These are phyloP conservation scores for Chondrosia reniformis DNA, from an alignment of 37 sponge, comb jelly and placozoan species.

Conservation along the genomic window DNA sequence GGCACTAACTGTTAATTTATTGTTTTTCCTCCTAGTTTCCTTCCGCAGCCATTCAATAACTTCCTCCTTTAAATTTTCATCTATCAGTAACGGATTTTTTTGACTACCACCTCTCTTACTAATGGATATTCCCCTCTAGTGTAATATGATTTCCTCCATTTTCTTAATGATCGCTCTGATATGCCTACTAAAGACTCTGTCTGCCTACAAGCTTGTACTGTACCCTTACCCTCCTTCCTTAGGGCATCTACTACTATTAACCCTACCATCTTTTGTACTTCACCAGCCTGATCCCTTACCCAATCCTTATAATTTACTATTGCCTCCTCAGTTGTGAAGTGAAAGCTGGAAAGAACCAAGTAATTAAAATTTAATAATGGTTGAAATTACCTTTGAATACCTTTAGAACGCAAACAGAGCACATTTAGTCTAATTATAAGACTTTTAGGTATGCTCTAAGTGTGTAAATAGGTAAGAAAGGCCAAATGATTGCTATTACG, in stretches of 20 bases:
- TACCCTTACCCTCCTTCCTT: neutral
- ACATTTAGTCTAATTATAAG: too few species aligned
- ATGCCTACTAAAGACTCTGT: neutral
- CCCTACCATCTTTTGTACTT: neutral
- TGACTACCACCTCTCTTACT: neutral
- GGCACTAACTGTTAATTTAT: neutral
- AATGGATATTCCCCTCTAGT: neutral
- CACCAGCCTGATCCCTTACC: neutral
- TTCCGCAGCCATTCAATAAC: neutral
- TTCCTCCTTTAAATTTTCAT: too few species aligned
- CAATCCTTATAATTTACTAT: neutral
- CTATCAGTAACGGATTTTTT: too few species aligned
- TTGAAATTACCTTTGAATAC: too few species aligned
- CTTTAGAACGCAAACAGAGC: too few species aligned
- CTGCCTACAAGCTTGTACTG: neutral
- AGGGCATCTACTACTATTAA: neutral
- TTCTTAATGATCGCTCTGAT: constrained; percentile 1
- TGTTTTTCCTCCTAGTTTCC: neutral
- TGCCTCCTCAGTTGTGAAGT: neutral
- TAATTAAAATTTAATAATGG: too few species aligned
- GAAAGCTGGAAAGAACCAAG: neutral
- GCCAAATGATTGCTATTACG: too few species aligned
- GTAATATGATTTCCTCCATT: neutral
- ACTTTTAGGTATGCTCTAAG: too few species aligned
- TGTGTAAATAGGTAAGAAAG: too few species aligned